Evolutionary conservation across 1,140 invertebrate genomes (phyloP).

Genomic region (Carcinoscorpius rotundicauda): DNA sequence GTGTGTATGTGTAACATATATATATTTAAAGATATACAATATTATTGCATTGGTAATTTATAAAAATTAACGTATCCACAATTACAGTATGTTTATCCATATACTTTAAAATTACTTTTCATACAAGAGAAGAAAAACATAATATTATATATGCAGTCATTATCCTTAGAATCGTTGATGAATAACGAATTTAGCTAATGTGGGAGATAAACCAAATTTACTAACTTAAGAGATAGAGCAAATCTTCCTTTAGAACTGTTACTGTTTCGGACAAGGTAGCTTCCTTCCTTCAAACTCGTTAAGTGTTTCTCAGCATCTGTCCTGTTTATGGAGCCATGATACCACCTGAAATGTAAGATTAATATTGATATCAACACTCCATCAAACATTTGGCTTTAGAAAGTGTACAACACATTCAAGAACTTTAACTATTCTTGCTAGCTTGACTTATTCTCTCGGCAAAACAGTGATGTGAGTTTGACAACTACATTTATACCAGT

Average conservation of each 20-base stretch:
- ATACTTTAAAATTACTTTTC: no score
- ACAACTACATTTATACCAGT: no score
- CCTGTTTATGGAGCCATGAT: constrained; percentile 78
- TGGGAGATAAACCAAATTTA: constrained; percentile 19
- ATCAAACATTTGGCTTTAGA: not conserved
- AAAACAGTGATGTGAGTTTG: not conserved
- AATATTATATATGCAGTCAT: no score
- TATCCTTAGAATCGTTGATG: no score
- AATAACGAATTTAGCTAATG: no score
- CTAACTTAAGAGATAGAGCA: constrained; percentile 86
- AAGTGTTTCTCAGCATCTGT: constrained; percentile 82
- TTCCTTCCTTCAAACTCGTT: constrained; percentile 66
- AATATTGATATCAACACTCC: not conserved
- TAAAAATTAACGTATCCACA: no score
- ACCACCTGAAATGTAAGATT: constrained; percentile 48
- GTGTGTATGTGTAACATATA: no score
- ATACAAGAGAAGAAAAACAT: no score
- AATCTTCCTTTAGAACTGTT: constrained; percentile 84
- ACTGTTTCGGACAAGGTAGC: constrained; percentile 82
- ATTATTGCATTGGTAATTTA: no score
- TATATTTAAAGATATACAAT: no score
- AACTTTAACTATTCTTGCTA: not conserved
- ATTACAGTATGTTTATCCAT: no score
- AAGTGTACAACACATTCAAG: not conserved
- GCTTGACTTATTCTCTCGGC: not conserved